A percentile compares a stretch with the other conserved stretches of the same genome.
Evolutionary conservation across 2,113 vertebrate genomes (phyloP).

Genomic region (Budorcas taxicolor): DNA sequence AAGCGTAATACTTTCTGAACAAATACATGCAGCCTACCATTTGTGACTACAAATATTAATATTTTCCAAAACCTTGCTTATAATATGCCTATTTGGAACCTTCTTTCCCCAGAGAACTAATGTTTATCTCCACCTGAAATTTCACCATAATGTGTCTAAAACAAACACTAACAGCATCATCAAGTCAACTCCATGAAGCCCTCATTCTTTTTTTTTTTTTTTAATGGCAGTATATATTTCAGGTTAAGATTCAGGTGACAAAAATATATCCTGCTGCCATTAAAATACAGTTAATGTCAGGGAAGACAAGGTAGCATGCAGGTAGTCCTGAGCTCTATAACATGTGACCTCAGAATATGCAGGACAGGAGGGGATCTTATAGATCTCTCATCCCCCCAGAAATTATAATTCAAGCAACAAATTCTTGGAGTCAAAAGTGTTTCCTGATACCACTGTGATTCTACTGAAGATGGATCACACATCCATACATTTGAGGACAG

Average conservation of each 20-base stretch:
- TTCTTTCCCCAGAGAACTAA: not conserved
- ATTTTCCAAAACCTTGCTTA: conserved; percentile 10
- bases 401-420: not conserved
- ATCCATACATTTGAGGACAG: not conserved
- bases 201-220: not conserved
- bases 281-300: not conserved
- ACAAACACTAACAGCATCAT: not conserved
- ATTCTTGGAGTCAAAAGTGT: not conserved
- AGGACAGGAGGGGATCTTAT: not conserved
- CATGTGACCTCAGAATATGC: not conserved
- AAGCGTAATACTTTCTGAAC: not conserved
- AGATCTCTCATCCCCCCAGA: not conserved
- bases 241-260: not conserved
- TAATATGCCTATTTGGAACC: not conserved
- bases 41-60: not conserved
- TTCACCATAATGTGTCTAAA: not conserved
- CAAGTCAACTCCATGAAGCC: not conserved
- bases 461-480: not conserved
- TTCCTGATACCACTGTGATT: not conserved
- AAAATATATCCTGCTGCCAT: not conserved
- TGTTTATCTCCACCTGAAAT: not conserved
- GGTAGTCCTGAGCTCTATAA: not conserved
- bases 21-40: not conserved
- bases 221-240: not conserved
- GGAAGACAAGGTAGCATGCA: not conserved